Evolutionary conservation across 2,113 vertebrate species (phyloP), one percentile per base, ranked within the genome.

Genomic region (Columbina picui): DNA sequence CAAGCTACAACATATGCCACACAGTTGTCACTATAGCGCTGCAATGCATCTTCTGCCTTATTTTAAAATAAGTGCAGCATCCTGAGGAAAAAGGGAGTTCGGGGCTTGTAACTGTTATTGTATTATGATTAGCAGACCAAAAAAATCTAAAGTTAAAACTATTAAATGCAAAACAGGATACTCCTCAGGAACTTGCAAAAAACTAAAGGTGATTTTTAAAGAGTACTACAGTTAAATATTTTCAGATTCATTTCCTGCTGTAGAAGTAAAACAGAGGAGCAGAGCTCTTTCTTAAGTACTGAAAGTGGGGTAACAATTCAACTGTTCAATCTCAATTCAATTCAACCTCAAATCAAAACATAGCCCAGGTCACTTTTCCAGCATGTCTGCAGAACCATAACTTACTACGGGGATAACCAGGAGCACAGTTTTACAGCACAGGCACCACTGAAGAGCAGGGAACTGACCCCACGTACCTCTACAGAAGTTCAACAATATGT

Each of bases 171-270:
- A 93, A 94, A 41, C 81, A 77, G 61, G 67, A 87, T 63, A 61
- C 34, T 57, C 26, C 36, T 83, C 78, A 57, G 57, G 89, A 95
- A 83, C 78, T 61, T 76, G 18, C 14, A 63, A 84, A 36, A 80
- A 81, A 68, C 5, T 49, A 21, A 0, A 89, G 14, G 38, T 36
- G 4, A 69, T 64, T 84, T 94, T 82, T 69, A 1, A 53, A 26
- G 89, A 68, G 26, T 34, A 60, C 52, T 30, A 52, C 32, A 53
- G 53, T 49, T 30, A 87, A 94, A 76, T 87, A 91, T 55, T 87
- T 95, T 94, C 63, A 73, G 2, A 3, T 82, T 75, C 8, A 32
- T 93, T 94, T 97, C 81, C 91, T 89, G 65, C 29, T 76, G 27
- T 16, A 65, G n/a, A 76, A 60, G 32, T 56, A 57, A 70, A 82